A percentile compares a stretch with the other conserved stretches of the same genome.
These are phyloP conservation scores for Brotula barbata DNA, from an alignment of 2,797 vertebrate genomes.

Conservation along the genomic window DNA sequence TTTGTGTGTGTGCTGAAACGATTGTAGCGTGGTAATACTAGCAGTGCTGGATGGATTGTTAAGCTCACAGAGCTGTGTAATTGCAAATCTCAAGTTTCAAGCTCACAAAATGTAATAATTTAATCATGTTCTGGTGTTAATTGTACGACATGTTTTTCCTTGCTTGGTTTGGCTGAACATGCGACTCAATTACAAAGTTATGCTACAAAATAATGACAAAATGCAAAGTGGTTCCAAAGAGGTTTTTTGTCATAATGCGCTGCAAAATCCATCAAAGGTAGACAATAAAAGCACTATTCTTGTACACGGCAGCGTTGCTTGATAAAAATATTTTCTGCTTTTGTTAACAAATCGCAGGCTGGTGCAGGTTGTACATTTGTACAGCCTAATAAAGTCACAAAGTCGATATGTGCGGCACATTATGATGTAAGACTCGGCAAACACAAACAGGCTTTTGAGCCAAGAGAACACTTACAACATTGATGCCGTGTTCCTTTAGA, in stretches of 20 bases:
- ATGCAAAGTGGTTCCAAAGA: conserved; percentile 6
- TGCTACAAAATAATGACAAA: conserved; percentile 5
- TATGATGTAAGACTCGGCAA: conserved; percentile 28
- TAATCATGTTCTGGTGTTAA: conserved; percentile 22
- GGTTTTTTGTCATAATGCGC: not conserved
- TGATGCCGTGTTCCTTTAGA: conserved; percentile 15
- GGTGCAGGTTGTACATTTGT: conserved; percentile 15
- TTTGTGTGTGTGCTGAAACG: not conserved
- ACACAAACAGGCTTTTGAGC: conserved; percentile 11
- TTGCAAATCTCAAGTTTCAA: conserved; percentile 16
- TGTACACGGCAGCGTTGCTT: not conserved
- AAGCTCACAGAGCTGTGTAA: conserved; percentile 18
- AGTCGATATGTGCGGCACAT: conserved; percentile 7
- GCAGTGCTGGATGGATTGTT: not conserved
- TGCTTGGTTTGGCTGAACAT: conserved; percentile 18
- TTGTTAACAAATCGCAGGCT: conserved; percentile 18
- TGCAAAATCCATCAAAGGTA: not conserved
- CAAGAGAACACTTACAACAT: conserved; percentile 12
- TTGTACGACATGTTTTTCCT: conserved; percentile 1
- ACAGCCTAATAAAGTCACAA: conserved; percentile 33
- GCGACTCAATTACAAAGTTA: conserved; percentile 24
- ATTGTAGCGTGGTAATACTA: not conserved
- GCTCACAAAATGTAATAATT: conserved; percentile 12
- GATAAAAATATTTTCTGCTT: conserved; percentile 4
- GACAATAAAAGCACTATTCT: not conserved